Evolutionary conservation across 1,140 invertebrate species (phyloP).

Genomic region (Bombus affinis): DNA sequence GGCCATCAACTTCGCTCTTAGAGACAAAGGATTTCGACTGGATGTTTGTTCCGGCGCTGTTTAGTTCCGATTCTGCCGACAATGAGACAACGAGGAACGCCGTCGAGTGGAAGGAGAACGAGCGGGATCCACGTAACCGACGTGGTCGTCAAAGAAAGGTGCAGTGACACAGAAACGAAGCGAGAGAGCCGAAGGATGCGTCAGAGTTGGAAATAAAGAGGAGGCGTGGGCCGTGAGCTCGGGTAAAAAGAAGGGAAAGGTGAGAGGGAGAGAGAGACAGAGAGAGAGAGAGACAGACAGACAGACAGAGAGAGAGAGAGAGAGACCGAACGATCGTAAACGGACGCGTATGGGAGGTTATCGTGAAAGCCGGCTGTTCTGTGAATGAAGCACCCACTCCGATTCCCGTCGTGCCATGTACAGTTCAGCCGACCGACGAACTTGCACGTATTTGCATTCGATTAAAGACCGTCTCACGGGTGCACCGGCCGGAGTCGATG

Average conservation of each 20-base stretch:
- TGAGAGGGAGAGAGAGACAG: background rate
- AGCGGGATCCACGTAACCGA: background rate
- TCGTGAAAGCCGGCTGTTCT: constrained; percentile 55
- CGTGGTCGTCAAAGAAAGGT: constrained; percentile 38
- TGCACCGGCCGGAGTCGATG: constrained; percentile 52
- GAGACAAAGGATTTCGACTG: background rate
- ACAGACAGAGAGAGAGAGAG: background rate
- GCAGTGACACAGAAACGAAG: constrained; percentile 49
- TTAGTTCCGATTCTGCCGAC: no score
- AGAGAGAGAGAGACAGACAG: background rate
- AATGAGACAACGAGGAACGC: no score
- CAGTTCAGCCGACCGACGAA: constrained; percentile 51
- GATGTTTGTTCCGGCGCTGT: background rate
- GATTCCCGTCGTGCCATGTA: constrained; percentile 40
- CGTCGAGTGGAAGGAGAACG: background rate
- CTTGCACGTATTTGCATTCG: constrained; percentile 61
- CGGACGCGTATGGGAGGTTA: constrained; percentile 52
- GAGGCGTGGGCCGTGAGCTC: constrained; percentile 29
- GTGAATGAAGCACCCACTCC: constrained; percentile 57
- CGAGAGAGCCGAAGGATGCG: constrained; percentile 28
- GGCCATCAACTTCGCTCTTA: no score
- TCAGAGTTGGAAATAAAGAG: constrained; percentile 56
- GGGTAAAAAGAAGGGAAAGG: background rate
- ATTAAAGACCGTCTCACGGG: constrained; percentile 56
- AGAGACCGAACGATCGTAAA: constrained; percentile 30